Evolutionary conservation across 2,888 invertebrate genomes (phyloP).

Genomic region (Copidosoma aretas): DNA sequence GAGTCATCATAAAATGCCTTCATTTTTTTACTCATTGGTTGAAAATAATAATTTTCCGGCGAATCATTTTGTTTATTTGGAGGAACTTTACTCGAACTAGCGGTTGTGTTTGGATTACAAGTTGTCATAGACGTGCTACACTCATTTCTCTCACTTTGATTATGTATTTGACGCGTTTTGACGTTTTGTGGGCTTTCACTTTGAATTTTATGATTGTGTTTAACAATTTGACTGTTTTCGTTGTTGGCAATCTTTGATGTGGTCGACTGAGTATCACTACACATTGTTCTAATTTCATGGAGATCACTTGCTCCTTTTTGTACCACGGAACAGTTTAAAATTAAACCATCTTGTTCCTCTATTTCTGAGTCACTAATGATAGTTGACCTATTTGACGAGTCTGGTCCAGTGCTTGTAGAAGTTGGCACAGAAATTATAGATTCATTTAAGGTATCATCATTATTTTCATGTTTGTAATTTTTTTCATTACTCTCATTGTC

Average conservation of each 20-base stretch:
- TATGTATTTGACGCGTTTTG: neutral
- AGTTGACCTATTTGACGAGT: neutral
- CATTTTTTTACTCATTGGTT: slow-evolving; percentile 64
- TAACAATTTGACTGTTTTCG: neutral
- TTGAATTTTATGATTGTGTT: neutral
- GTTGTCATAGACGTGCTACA: too few species aligned
- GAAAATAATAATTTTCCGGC: slow-evolving; percentile 47
- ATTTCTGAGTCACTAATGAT: slow-evolving; percentile 23
- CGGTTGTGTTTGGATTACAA: too few species aligned
- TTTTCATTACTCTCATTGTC: slow-evolving; percentile 44
- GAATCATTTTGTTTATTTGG: slow-evolving; percentile 15
- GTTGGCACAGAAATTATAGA: neutral
- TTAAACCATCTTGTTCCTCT: slow-evolving; percentile 38
- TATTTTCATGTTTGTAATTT: slow-evolving; percentile 6
- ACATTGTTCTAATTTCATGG: slow-evolving; percentile 47
- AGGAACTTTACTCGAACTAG: neutral
- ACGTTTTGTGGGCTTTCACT: neutral
- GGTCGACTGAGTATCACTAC: slow-evolving; percentile 3
- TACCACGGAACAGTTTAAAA: slow-evolving; percentile 51
- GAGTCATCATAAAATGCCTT: slow-evolving; percentile 72
- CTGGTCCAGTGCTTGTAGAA: neutral
- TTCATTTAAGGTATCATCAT: slow-evolving; percentile 18
- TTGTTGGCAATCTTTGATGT: neutral
- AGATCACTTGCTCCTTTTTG: slow-evolving; percentile 46
- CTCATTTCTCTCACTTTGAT: slow-evolving; percentile 4